Evolutionary conservation across 2,888 invertebrate species (phyloP).

Genomic region (Hanleya hanleyi): DNA sequence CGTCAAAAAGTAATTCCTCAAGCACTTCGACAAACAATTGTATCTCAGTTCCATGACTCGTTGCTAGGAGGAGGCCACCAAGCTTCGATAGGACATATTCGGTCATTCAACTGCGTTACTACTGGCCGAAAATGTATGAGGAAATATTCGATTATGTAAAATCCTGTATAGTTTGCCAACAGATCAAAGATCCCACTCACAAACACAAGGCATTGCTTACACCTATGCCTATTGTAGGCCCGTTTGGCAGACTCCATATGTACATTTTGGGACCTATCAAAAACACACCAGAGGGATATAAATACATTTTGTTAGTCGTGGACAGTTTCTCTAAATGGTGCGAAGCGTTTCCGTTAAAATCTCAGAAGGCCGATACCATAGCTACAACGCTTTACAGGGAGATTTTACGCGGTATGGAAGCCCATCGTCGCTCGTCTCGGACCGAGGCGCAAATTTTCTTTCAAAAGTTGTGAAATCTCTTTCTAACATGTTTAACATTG

Average conservation of each 20-base stretch:
- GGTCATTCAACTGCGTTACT: not conserved
- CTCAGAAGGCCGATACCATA: not conserved
- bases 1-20: too few species aligned
- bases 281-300: not conserved
- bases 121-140: not conserved
- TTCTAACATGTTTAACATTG: not conserved
- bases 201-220: too few species aligned
- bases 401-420: not conserved
- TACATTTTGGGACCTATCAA: too few species aligned
- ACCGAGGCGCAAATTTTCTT: not conserved
- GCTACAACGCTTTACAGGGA: not conserved
- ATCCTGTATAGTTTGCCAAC: not conserved
- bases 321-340: not conserved
- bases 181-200: too few species aligned
- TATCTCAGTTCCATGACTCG: too few species aligned
- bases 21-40: too few species aligned
- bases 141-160: not conserved
- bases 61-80: not conserved
- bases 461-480: not conserved
- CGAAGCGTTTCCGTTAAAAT: not conserved
- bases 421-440: not conserved
- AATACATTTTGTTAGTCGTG: not conserved
- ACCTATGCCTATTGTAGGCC: too few species aligned
- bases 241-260: too few species aligned
- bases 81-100: not conserved